These are phyloP conservation scores for Jordanella pulchra DNA, from an alignment of 2,797 vertebrate genomes.

Conservation along the genomic window DNA sequence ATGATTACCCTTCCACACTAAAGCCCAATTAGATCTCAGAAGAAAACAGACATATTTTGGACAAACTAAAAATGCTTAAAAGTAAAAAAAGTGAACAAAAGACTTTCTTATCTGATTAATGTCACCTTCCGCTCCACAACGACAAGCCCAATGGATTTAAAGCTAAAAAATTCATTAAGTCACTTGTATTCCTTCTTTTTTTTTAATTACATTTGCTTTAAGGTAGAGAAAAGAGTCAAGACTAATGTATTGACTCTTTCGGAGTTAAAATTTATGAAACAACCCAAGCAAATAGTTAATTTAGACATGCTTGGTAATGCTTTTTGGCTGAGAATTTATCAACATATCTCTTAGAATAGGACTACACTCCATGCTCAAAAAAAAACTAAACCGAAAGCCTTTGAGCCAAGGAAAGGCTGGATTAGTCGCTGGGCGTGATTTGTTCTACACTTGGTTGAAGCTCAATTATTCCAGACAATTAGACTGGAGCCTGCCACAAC, in stretches of 20 bases:
- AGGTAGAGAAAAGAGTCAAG: not conserved
- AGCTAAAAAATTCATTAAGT: not conserved
- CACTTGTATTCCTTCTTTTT: not conserved
- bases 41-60: not conserved
- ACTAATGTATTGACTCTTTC: not conserved
- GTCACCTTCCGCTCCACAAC: not conserved
- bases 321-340: slow-evolving; percentile 52
- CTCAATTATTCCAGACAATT: slow-evolving; percentile 81
- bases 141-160: not conserved
- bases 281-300: not conserved
- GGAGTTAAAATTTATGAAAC: not conserved
- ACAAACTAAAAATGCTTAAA: not conserved
- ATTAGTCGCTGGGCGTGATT: slow-evolving; percentile 76
- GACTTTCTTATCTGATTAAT: not conserved
- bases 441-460: slow-evolving; percentile 74
- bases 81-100: not conserved
- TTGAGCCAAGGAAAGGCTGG: slow-evolving; percentile 63
- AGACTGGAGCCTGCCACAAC: slow-evolving; percentile 68
- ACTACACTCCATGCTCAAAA: slow-evolving; percentile 46
- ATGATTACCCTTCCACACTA: not conserved
- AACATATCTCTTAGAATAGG: slow-evolving; percentile 49
- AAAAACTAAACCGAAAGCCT: slow-evolving; percentile 44
- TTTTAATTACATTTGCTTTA: not conserved
- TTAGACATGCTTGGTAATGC: slow-evolving; percentile 41
- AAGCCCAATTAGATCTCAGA: not conserved